These are phyloP conservation scores for Probosciger aterrimus DNA, from an alignment of 2,113 vertebrate genomes.

Conservation along the genomic window DNA sequence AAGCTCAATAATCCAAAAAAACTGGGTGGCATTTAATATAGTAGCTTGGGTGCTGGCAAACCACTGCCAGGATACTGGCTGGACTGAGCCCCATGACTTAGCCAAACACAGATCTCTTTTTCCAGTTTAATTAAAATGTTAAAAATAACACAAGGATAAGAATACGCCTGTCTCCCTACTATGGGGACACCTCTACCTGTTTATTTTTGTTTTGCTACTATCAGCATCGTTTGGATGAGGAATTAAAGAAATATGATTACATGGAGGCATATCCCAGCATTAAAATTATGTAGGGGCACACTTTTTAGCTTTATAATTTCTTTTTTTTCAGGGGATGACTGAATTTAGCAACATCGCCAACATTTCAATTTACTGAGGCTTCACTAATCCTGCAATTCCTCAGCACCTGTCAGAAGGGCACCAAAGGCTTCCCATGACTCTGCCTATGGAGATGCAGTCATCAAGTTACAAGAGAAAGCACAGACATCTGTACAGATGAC, in stretches of 20 bases:
- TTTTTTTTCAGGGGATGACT: neutral
- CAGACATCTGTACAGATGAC: conserved; percentile 42
- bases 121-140: neutral
- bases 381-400: conserved; percentile 19
- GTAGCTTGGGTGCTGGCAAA: neutral
- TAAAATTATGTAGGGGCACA: neutral
- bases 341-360: neutral
- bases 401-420: conserved; percentile 47
- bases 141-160: neutral
- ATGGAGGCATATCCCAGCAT: neutral
- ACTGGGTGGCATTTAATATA: neutral
- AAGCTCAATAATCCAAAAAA: neutral
- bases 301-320: neutral
- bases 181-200: neutral
- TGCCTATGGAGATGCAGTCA: conserved; percentile 9
- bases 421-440: neutral
- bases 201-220: neutral
- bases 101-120: neutral
- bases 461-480: conserved; percentile 37
- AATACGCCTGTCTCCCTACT: neutral
- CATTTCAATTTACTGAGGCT: neutral
- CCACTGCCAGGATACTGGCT: neutral
- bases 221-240: neutral
- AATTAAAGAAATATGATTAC: neutral
- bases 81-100: neutral